A percentile compares a stretch with the other conserved stretches of the same genome.
Evolutionary conservation across 2,888 invertebrate genomes (phyloP).

Genomic region (Thecocarcelia acutangulata): DNA sequence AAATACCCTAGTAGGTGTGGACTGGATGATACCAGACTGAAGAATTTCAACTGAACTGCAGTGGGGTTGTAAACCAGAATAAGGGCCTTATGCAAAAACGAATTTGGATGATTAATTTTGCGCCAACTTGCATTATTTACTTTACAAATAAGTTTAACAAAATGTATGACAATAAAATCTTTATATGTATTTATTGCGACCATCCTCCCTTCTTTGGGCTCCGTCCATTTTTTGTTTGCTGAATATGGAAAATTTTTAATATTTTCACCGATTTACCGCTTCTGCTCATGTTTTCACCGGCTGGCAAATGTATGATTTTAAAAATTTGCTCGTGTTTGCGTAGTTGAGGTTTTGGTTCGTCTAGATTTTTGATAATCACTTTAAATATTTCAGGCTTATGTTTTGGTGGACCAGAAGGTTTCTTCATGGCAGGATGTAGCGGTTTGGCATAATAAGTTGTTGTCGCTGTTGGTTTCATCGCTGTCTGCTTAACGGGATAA

Average conservation of each 20-base stretch:
- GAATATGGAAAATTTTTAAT: conserved; percentile 44
- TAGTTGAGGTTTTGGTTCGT: not conserved
- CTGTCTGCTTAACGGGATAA: conserved; percentile 44
- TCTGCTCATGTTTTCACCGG: conserved; percentile 12
- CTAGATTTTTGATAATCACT: conserved; percentile 56
- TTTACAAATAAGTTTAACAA: too few relatives aligned
- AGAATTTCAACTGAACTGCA: too few relatives aligned
- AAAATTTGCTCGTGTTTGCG: conserved; percentile 70
- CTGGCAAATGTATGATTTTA: conserved; percentile 69
- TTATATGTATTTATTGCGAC: conserved; percentile 17
- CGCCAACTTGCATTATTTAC: too few relatives aligned
- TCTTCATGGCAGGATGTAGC: conserved; percentile 31
- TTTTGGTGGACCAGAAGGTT: not conserved
- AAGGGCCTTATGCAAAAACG: too few relatives aligned
- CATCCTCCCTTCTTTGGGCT: conserved; percentile 18
- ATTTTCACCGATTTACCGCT: conserved; percentile 50
- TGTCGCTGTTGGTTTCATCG: conserved; percentile 34
- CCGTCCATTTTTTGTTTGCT: conserved; percentile 24
- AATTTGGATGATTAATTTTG: too few relatives aligned
- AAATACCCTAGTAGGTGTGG: too few relatives aligned
- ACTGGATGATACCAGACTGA: too few relatives aligned
- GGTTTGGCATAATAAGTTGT: conserved; percentile 61
- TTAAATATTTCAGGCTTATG: conserved; percentile 40
- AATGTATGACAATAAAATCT: not conserved
- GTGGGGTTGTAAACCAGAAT: too few relatives aligned